These are phyloP conservation scores for Sebastes taczanowskii DNA, from an alignment of 2,797 vertebrate genomes.

Conservation along the genomic window DNA sequence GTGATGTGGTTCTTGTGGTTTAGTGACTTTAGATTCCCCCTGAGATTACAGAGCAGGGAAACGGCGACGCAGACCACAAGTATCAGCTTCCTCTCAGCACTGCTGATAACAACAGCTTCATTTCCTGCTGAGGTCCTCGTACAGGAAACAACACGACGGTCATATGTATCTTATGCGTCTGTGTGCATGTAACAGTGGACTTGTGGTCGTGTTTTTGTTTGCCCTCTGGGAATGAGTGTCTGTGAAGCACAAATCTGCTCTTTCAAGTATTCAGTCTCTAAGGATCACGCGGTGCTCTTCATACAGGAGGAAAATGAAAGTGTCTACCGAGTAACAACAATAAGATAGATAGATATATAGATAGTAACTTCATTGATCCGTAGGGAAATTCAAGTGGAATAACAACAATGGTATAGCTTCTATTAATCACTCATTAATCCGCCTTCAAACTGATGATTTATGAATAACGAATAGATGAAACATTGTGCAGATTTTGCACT, in stretches of 20 bases:
- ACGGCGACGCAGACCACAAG: constrained; percentile 23
- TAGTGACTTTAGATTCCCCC: constrained; percentile 40
- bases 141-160: constrained; percentile 23
- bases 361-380: no score
- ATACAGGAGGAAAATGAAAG: neutral
- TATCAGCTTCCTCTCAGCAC: constrained; percentile 28
- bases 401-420: neutral
- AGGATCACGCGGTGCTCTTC: neutral
- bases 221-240: neutral
- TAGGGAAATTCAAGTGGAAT: no score
- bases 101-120: constrained; percentile 43
- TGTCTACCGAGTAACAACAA: neutral
- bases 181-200: neutral
- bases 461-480: neutral
- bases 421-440: neutral
- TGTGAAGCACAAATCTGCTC: neutral
- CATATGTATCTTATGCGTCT: neutral
- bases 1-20: constrained; percentile 43
- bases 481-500: neutral
- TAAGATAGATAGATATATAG: neutral
- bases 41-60: constrained; percentile 21
- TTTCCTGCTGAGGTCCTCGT: constrained; percentile 41
- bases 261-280: neutral
- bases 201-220: neutral
- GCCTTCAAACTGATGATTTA: neutral